Conservation (phyloP, 2,113 vertebrate genomes). For the Condylura cristata region DNA sequence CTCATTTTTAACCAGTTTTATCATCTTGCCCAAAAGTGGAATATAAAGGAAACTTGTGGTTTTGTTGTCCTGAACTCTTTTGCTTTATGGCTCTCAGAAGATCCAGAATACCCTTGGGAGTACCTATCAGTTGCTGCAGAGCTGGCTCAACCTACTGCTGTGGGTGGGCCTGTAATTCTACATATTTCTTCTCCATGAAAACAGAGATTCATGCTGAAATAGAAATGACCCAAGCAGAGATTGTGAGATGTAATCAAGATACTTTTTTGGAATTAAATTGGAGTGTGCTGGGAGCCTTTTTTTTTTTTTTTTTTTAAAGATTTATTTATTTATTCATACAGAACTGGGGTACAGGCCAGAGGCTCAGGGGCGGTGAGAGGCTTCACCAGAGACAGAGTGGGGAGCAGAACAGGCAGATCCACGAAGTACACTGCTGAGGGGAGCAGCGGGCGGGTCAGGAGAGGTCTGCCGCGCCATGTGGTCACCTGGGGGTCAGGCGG, state of each 20-base stretch:
- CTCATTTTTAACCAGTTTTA: background rate
- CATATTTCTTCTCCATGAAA: background rate
- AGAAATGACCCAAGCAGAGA: background rate
- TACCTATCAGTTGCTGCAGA: background rate
- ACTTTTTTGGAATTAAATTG: background rate
- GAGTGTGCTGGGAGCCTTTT: background rate
- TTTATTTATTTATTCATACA: too few relatives aligned
- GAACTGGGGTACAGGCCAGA: too few relatives aligned
- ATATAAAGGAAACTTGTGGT: background rate
- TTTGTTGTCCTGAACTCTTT: background rate
- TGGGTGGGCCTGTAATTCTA: background rate
- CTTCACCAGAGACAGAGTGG: too few relatives aligned
- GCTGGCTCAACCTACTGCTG: background rate
- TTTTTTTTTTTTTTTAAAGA: too few relatives aligned
- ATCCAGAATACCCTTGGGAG: background rate
- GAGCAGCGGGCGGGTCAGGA: too few relatives aligned
- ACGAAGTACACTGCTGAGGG: too few relatives aligned
- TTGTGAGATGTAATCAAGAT: background rate
- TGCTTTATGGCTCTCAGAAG: background rate
- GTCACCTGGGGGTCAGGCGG: too few relatives aligned
- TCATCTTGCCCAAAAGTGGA: slow-evolving; percentile 27
- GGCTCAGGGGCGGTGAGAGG: too few relatives aligned
- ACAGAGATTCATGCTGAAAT: background rate
- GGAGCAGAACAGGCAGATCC: too few relatives aligned
- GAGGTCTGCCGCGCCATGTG: too few relatives aligned